Evolutionary conservation across 2,113 vertebrate species (phyloP), one percentile per base, ranked within the genome.

Genomic region (Eretmodus cyanostictus): DNA sequence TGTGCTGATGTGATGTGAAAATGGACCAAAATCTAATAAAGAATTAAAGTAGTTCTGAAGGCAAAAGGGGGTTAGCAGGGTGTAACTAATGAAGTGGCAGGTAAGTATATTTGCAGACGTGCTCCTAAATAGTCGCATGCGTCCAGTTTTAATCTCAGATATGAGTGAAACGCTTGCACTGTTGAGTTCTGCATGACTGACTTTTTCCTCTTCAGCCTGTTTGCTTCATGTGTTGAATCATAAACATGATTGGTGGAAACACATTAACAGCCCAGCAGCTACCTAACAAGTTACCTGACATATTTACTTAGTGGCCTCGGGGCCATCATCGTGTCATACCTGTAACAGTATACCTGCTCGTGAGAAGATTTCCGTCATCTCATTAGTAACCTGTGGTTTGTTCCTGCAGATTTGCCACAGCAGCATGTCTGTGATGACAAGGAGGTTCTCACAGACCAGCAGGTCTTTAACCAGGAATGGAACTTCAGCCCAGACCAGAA

Each of bases 341-440:
- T 36, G 61, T n/a, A n/a, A 34, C 61, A 5, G 10, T 66, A 1
- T 8, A 3, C 31, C 61, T 12, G 31, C 31, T 63, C 6, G 2
- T 36, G 31, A 13, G 36, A 71, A 6, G n/a, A 22, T 68, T 68
- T 38, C 34, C 1, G 1, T 71, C 66, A 71, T 66, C 61, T n/a
- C 38, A 71, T 24, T 42, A 42, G 66, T 71, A 24, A 71, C n/a
- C 38, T 42, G n/a, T 16, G n/a, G 66, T 22, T 71, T 71, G 3
- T 42, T 40, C 13, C 66, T 24, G 66, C 66, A 73, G 66, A 45
- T 27, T 42, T 73, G 14, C 8, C 22, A 73, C 66, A 73, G 66
- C 66, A 73, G 22, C 22, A 0, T 5, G 38, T 45, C 22, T 27
- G n/a, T 73, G 38, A 68, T 9, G 11, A 1, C 12, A 16, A 0